Evolutionary conservation across 2,888 invertebrate species (phyloP).

Genomic region (Eurois occulta): DNA sequence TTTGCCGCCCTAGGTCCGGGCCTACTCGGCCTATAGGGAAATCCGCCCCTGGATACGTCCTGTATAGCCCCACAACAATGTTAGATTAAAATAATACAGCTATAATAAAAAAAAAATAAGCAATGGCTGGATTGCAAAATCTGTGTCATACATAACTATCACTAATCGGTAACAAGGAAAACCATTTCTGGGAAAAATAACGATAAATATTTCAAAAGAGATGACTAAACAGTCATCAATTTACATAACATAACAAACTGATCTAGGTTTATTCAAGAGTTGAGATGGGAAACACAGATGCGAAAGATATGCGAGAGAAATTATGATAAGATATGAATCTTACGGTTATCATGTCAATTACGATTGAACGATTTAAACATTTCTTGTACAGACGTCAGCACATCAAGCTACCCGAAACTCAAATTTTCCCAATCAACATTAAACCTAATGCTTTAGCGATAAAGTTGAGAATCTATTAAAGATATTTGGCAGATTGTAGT

Average conservation of each 20-base stretch:
- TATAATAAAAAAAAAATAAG: too few species aligned
- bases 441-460: too few species aligned
- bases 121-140: not conserved
- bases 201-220: not conserved
- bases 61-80: not conserved
- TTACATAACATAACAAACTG: slow-evolving; percentile 20
- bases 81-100: not conserved
- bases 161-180: not conserved
- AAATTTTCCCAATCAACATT: too few species aligned
- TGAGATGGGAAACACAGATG: slow-evolving; percentile 33
- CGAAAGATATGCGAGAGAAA: slow-evolving; percentile 11
- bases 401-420: too few species aligned
- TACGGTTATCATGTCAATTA: slow-evolving; percentile 15
- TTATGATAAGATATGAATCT: slow-evolving; percentile 24
- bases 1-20: too few species aligned
- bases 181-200: not conserved
- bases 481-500: too few species aligned
- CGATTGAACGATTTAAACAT: not conserved
- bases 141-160: not conserved
- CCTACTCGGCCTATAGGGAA: too few species aligned
- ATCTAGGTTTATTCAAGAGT: slow-evolving; percentile 3
- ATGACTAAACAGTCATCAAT: slow-evolving; percentile 22
- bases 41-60: too few species aligned
- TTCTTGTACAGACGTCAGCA: not conserved
- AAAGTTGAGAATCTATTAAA: too few species aligned